Conservation (phyloP, 2,888 invertebrate species). For the Drosophila mettleri region DNA sequence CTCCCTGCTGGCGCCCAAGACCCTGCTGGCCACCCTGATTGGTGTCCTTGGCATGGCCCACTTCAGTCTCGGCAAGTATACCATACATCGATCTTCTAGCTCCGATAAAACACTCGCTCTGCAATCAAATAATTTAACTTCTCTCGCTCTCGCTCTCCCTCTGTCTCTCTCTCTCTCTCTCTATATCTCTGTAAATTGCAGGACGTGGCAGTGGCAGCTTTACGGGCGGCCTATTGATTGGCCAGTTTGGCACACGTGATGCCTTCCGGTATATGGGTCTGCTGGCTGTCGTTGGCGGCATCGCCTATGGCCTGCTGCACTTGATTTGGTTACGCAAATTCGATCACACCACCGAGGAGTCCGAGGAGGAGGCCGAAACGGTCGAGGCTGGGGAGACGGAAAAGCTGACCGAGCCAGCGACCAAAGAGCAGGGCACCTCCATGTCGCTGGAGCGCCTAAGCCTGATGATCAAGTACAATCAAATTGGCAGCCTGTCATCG, state of each 20-base stretch:
- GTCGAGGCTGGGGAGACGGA: constrained; percentile 88
- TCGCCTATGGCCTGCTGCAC: constrained; percentile 89
- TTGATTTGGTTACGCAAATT: constrained; percentile 90
- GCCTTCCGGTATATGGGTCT: constrained; percentile 93
- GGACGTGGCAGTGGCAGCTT: constrained; percentile 93
- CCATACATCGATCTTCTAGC: not conserved
- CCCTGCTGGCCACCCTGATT: constrained; percentile 92
- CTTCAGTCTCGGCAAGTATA: constrained; percentile 89
- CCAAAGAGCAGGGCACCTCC: constrained; percentile 89
- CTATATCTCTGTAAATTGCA: too few species aligned
- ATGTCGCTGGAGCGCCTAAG: constrained; percentile 90
- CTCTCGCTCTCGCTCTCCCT: not conserved
- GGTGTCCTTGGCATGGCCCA: constrained; percentile 95
- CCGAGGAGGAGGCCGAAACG: constrained; percentile 83
- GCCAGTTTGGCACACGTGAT: constrained; percentile 90
- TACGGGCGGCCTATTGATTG: constrained; percentile 91
- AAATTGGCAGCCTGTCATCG: constrained; percentile 90
- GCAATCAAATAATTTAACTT: not conserved
- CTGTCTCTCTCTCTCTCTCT: not conserved
- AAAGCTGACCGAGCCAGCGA: constrained; percentile 88
- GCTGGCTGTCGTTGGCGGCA: constrained; percentile 89
- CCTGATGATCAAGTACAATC: constrained; percentile 91
- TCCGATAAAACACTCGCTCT: not conserved
- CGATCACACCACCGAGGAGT: constrained; percentile 85
- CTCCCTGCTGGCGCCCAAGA: constrained; percentile 92